Percentiles rank a stretch among this genome's conserved stretches.
These are phyloP conservation scores for Paratilapia polleni DNA, from an alignment of 2,113 vertebrate species.

Conservation along the genomic window DNA sequence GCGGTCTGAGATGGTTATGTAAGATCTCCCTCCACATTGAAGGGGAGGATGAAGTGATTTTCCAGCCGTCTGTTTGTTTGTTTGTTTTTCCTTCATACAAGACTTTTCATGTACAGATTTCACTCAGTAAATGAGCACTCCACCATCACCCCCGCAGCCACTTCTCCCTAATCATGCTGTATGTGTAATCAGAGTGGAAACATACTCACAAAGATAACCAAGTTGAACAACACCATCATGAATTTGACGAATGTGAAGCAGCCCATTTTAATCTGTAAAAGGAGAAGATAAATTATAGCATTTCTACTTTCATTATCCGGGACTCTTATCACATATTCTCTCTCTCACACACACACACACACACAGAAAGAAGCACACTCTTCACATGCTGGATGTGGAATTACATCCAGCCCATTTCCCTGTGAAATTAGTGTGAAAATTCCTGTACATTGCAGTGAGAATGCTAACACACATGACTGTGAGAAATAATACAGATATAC, in stretches of 20 bases:
- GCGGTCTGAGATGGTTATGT: constrained; percentile 33
- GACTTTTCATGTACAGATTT: neutral
- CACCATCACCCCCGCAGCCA: neutral
- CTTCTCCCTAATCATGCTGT: neutral
- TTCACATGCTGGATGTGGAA: neutral
- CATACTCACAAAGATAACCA: constrained; percentile 90
- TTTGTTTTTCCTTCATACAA: constrained; percentile 6
- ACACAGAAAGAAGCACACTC: neutral
- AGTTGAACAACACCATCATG: constrained; percentile 89
- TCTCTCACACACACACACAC: too few species aligned
- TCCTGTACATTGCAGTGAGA: constrained; percentile 8
- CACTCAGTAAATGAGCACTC: neutral
- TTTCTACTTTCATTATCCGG: constrained; percentile 12
- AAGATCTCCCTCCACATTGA: constrained; percentile 1
- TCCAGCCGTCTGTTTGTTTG: constrained; percentile 16
- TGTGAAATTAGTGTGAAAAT: constrained; percentile 42
- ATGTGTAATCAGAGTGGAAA: constrained; percentile 17
- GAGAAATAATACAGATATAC: neutral
- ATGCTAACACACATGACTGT: constrained; percentile 29
- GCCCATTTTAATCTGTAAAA: constrained; percentile 84
- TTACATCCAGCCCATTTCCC: constrained; percentile 28
- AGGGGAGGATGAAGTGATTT: neutral
- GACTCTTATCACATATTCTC: neutral
- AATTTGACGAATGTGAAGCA: constrained; percentile 88
- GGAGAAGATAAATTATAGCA: constrained; percentile 32